Base-by-base conservation (phyloP, 2,797 vertebrate genomes). In the Macroramphosus scolopax region DNA sequence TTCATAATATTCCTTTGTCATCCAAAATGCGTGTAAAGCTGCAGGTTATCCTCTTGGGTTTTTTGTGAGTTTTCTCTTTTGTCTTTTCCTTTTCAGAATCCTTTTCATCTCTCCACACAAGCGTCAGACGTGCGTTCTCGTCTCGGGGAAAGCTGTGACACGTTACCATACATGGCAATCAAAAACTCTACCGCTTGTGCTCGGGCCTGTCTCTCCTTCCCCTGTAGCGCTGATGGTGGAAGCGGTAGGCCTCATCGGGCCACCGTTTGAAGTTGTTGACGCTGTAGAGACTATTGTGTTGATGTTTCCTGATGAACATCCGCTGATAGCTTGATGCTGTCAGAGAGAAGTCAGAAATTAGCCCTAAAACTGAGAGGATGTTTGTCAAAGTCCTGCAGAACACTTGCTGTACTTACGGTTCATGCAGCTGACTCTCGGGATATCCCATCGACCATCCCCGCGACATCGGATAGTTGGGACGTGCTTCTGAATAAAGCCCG, bases 401-500 rank as follows among this genome's bases (percentile, higher is more conserved):
- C 25, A 40, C 0, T 33, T 22, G 18, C 4, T 77, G 39, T 79
- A 94, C 96, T 96, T 91, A 99, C 97, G 91, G 75, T 78, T 94
- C 88, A 96, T 85, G 90, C 97, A 99, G 81, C 90, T 84, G 69
- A 99, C 95, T 90, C 93, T 95, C 45, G 97, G 97, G 54, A 84
- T 60, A 36, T 98, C 96, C 97, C 97, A 99, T 72, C 74, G 89
- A 62, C 97, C 97, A 25, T 96, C 88, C 16, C 92, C 91, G 72
- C 91, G 91, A 67, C 97, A 99, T 35, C 93, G 92, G 63, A 99
- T 98, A 29, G 91, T 94, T 31, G 97, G 96, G 75, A 93, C 70
- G 28, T 99, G 97, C 45, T 94, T 92, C 71, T 99, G 97, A 84
- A 98, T 94, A 46, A 94, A 99, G 52, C 97, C 97, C 5, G 86